A percentile compares a stretch with the other conserved stretches of the same genome.
Evolutionary conservation across 2,113 vertebrate genomes (phyloP).

Genomic region (Peromyscus californicus): DNA sequence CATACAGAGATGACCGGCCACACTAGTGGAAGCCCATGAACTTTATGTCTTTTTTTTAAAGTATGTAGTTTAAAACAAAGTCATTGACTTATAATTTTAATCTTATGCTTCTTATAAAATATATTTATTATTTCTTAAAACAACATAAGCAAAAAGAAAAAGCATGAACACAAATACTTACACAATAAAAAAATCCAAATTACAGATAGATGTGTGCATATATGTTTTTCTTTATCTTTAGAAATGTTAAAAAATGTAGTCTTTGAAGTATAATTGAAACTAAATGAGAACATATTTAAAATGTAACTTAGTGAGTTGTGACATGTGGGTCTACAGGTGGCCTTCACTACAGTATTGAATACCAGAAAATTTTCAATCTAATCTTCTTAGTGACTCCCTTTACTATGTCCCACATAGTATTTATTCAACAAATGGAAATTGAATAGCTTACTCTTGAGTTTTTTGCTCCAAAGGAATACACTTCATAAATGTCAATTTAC

Average conservation of each 20-base stretch:
- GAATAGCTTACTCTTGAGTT: neutral
- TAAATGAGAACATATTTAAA: neutral
- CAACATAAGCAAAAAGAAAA: neutral
- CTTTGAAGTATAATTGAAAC: neutral
- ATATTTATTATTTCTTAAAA: neutral
- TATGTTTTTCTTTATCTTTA: neutral
- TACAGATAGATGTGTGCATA: neutral
- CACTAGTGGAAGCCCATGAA: too few species aligned
- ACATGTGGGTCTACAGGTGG: neutral
- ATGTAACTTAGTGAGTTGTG: neutral
- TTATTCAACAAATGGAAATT: slow-evolving; percentile 7
- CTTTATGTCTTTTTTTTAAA: neutral
- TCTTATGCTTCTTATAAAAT: neutral
- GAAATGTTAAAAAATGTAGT: neutral
- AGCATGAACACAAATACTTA: neutral
- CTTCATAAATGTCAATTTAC: neutral
- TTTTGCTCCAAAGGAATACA: neutral
- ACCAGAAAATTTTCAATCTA: neutral
- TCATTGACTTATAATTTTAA: neutral
- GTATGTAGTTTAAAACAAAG: neutral
- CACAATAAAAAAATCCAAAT: neutral
- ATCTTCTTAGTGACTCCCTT: neutral
- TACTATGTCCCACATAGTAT: neutral
- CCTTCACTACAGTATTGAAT: neutral
- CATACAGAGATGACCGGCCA: too few species aligned